These are phyloP conservation scores for Camponotus fellah DNA, from an alignment of 2,888 invertebrate genomes.

Conservation along the genomic window DNA sequence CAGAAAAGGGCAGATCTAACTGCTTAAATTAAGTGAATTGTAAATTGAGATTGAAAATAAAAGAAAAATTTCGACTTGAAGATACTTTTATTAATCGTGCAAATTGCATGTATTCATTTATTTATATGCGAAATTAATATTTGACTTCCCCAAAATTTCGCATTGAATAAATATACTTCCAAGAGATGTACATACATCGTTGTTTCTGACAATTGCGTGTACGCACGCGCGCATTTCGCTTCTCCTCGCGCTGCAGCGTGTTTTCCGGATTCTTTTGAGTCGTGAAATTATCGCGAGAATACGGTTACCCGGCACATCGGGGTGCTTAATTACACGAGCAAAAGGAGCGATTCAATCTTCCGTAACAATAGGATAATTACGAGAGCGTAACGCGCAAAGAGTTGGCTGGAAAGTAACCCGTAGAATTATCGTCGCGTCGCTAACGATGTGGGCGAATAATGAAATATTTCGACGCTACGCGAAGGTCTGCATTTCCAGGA, in stretches of 20 bases:
- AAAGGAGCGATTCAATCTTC: slow-evolving; percentile 47
- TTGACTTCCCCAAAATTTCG: background rate
- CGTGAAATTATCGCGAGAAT: slow-evolving; percentile 46
- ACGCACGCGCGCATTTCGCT: background rate
- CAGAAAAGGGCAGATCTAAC: background rate
- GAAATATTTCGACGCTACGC: slow-evolving; percentile 43
- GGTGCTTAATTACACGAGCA: slow-evolving; percentile 46
- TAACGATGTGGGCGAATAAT: slow-evolving; percentile 40
- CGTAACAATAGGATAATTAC: slow-evolving; percentile 51
- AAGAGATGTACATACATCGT: slow-evolving; percentile 2
- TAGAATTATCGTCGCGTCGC: slow-evolving; percentile 41
- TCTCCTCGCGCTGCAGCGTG: background rate
- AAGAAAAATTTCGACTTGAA: background rate
- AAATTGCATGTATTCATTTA: background rate
- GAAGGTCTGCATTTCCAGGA: background rate
- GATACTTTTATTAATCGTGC: background rate
- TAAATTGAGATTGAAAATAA: background rate
- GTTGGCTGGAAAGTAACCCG: slow-evolving; percentile 19
- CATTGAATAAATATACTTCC: slow-evolving; percentile 34
- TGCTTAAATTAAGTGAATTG: background rate
- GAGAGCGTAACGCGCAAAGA: slow-evolving; percentile 25
- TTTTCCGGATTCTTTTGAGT: slow-evolving; percentile 50
- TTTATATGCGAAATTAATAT: slow-evolving; percentile 17
- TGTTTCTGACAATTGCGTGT: slow-evolving; percentile 18
- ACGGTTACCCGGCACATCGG: slow-evolving; percentile 15